Evolutionary conservation across 1,140 invertebrate genomes (phyloP).

Genomic region (Fopius arisanus): DNA sequence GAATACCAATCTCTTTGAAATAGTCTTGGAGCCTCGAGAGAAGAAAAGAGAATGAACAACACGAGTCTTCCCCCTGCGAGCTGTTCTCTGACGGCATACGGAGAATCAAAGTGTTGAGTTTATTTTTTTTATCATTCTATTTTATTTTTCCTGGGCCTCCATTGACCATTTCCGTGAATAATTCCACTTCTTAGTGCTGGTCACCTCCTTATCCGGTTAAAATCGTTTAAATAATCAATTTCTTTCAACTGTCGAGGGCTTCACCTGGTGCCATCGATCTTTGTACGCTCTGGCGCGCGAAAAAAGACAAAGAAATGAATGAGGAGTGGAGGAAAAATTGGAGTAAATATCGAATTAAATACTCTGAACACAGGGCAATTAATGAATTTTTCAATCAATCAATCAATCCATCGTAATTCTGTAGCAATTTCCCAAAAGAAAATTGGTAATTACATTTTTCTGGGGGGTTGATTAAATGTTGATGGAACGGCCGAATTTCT

Average conservation of each 20-base stretch:
- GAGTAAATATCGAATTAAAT: background rate
- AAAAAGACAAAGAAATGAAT: background rate
- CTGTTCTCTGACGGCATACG: background rate
- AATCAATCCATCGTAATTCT: too few relatives aligned
- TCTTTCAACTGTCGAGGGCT: background rate
- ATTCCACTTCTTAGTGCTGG: background rate
- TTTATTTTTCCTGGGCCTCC: constrained; percentile 1
- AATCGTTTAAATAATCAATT: constrained; percentile 15
- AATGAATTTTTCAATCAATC: background rate
- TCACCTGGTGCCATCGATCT: background rate
- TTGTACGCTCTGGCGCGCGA: background rate
- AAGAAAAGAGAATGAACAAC: background rate
- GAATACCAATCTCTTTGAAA: constrained; percentile 29
- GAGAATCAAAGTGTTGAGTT: background rate
- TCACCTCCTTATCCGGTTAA: background rate
- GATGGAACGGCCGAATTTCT: too few relatives aligned
- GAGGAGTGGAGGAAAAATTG: background rate
- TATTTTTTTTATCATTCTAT: background rate
- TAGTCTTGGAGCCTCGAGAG: background rate
- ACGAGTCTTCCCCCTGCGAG: background rate
- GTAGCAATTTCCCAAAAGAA: too few relatives aligned
- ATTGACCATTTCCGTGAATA: constrained; percentile 16
- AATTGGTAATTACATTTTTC: too few relatives aligned
- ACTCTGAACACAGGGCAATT: background rate
- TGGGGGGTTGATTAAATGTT: too few relatives aligned